Conservation (phyloP, 2,888 invertebrate genomes). For the Panorpa germanica region DNA sequence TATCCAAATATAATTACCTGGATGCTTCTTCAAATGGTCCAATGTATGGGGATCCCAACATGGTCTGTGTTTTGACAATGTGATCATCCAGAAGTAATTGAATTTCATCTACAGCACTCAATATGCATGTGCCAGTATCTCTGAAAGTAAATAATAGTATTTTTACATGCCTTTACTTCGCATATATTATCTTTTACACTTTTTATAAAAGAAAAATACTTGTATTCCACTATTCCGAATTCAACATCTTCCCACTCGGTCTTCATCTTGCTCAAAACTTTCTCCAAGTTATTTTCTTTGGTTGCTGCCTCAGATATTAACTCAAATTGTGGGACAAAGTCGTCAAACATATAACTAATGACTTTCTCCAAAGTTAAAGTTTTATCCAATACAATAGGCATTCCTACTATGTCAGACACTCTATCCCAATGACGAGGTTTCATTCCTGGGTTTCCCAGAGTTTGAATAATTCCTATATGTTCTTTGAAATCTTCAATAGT, state of each 20-base stretch:
- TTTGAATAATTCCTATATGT: constrained; percentile 81
- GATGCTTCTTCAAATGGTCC: constrained; percentile 80
- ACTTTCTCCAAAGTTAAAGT: constrained; percentile 69
- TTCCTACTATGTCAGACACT: constrained; percentile 87
- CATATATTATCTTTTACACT: no score
- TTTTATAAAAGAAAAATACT: constrained; percentile 27
- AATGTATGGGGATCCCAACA: constrained; percentile 93
- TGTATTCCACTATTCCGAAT: constrained; percentile 43
- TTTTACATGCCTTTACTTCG: constrained; percentile 42
- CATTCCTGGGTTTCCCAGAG: constrained; percentile 88
- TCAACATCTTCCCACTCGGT: constrained; percentile 72
- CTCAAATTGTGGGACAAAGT: constrained; percentile 80
- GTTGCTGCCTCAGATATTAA: constrained; percentile 86
- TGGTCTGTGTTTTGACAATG: constrained; percentile 90
- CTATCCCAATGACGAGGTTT: constrained; percentile 85
- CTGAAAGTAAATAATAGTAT: constrained; percentile 22
- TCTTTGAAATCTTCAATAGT: constrained; percentile 74
- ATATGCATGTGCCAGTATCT: constrained; percentile 77
- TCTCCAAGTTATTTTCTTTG: constrained; percentile 87
- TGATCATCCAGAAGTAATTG: constrained; percentile 87
- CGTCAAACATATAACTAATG: constrained; percentile 75
- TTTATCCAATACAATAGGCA: constrained; percentile 71
- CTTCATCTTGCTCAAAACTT: constrained; percentile 74
- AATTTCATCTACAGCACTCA: constrained; percentile 84
- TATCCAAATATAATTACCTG: constrained; percentile 33